Evolutionary conservation across 2,113 vertebrate genomes (phyloP).

Genomic region (Anguilla rostrata): DNA sequence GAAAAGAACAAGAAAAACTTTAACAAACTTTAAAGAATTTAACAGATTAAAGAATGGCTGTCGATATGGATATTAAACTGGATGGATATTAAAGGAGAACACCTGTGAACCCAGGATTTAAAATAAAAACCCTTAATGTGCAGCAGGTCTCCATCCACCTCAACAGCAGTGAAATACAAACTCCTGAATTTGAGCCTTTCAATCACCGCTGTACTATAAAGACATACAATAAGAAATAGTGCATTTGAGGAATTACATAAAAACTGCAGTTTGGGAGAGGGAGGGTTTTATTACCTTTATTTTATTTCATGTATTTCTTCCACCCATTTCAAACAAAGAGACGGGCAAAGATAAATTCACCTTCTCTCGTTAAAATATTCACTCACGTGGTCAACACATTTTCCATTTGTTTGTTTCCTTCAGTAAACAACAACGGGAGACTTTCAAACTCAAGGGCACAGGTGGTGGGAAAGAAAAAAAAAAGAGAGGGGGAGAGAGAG

Average conservation of each 20-base stretch:
- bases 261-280: not conserved
- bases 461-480: conserved; percentile 54
- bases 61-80: too few species aligned
- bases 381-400: conserved; percentile 30
- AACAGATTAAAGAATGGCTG: not conserved
- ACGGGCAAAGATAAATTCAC: not conserved
- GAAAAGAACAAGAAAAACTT: not conserved
- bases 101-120: too few species aligned
- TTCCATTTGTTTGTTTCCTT: conserved; percentile 44
- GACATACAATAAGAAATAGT: not conserved
- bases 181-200: too few species aligned
- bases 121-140: too few species aligned
- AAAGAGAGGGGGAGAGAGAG: conserved; percentile 49
- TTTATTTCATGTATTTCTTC: not conserved
- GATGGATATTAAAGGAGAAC: not conserved
- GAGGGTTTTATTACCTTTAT: not conserved
- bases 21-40: not conserved
- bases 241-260: not conserved
- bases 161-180: too few species aligned
- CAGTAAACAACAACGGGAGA: conserved; percentile 29
- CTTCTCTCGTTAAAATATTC: not conserved
- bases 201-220: too few species aligned
- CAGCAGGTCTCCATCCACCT: too few species aligned
- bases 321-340: too few species aligned
- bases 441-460: conserved; percentile 34